Evolutionary conservation across 2,888 invertebrate species (phyloP), one percentile per base, ranked within the genome.

Genomic region (Dioctria linearis): DNA sequence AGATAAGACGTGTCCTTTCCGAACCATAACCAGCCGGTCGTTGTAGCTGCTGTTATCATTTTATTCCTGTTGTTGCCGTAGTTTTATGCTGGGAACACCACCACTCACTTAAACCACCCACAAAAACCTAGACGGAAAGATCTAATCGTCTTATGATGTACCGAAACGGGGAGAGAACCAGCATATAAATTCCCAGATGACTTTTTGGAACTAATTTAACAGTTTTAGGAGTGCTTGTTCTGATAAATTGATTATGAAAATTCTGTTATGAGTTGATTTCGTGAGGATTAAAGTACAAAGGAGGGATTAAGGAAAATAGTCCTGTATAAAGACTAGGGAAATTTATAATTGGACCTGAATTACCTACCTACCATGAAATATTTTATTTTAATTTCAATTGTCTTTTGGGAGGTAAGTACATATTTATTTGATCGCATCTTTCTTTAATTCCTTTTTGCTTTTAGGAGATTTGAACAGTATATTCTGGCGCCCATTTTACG

Each of bases 211-310:
- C 11, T 6, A 54, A 54, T 54, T 11, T 54, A 54, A n/a, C 54
- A 54, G 51, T 51, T 69, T 51, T 51, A 25, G 37, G 3, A 43
- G 69, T 69, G 37, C 57, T 42, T 73, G 11, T 5, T n/a, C 57
- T 73, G 73, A 59, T 73, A 73, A 25, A 73, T 73, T 73, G 57
- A 57, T 73, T 73, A 73, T 57, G 57, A 73, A 73, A 73, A 57
- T 42, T 49, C n/a, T 73, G 40, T 73, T 71, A 67, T 43, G 43
- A 46, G 40, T 67, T 67, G 43, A 46, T 67, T 67, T 67, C 67
- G 40, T 67, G 40, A 43, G 49, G 67, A 67, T 67, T 67, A 67
- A 67, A 6, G 49, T 46, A 9, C 5, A 46, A 46, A 46, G 5
- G 49, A 46, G 9, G 6, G 49, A 46, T 6, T 46, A 6, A 9